phyloP scores from a whole-genome alignment of 1,140 invertebrate genomes.

The Drosophila jambulina region DNA sequence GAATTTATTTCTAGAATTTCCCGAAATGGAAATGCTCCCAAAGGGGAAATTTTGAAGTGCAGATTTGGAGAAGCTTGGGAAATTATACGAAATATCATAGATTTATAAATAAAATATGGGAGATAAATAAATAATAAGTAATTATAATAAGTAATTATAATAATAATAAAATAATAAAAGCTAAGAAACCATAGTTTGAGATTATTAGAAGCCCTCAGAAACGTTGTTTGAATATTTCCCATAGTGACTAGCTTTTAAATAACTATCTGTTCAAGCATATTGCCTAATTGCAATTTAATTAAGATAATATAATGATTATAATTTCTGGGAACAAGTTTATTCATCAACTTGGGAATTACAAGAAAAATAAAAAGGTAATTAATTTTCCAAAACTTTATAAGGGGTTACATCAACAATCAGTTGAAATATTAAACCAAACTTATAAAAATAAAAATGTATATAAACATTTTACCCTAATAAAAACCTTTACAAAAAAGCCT shows the following conservation, averaged over 20 bases:
- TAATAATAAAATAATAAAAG: neutral
- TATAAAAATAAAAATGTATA: neutral
- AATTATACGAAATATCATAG: neutral
- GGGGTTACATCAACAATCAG: too few species aligned
- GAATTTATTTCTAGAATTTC: neutral
- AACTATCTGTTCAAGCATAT: neutral
- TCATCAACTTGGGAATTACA: neutral
- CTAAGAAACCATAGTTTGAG: too few species aligned
- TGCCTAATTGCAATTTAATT: constrained; percentile 5
- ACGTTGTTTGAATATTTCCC: neutral
- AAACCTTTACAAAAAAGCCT: neutral
- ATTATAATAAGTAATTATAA: neutral
- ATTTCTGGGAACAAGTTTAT: neutral
- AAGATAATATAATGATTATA: constrained; percentile 1
- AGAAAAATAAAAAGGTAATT: neutral
- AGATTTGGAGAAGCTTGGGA: neutral
- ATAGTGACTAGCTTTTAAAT: neutral
- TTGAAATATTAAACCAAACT: too few species aligned
- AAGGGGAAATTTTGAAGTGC: neutral
- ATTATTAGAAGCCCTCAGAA: neutral
- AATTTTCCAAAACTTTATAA: too few species aligned
- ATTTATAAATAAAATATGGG: too few species aligned
- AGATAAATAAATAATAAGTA: neutral
- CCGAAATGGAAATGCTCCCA: neutral
- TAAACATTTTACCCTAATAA: neutral